Evolutionary conservation across 2,888 invertebrate genomes (phyloP).

Genomic region (Amblyjoppa proteus): DNA sequence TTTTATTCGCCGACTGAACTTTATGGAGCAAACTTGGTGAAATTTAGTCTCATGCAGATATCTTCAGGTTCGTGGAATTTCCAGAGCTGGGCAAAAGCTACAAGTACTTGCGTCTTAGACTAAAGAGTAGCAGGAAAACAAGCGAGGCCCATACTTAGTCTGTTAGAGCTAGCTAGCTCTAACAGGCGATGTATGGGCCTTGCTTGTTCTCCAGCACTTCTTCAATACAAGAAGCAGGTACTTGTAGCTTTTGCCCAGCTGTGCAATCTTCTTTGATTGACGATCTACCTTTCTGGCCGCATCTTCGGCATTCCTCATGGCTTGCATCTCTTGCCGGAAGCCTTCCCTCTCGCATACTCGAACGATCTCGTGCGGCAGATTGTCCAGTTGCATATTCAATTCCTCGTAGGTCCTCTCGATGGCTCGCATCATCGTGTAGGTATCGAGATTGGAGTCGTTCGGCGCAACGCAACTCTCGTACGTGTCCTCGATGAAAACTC

Average conservation of each 20-base stretch:
- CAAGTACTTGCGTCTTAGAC: too few relatives aligned
- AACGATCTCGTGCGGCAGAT: slow-evolving; percentile 86
- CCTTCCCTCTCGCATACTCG: slow-evolving; percentile 86
- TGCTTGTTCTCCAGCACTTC: too few relatives aligned
- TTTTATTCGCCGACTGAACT: too few relatives aligned
- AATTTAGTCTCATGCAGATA: too few relatives aligned
- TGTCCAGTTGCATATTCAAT: slow-evolving; percentile 86
- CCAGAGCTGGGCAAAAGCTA: neutral
- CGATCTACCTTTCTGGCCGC: slow-evolving; percentile 87
- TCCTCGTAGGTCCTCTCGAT: slow-evolving; percentile 87
- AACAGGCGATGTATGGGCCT: too few relatives aligned
- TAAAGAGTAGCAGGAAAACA: too few relatives aligned
- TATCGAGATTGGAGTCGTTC: slow-evolving; percentile 87
- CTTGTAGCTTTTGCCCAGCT: too few relatives aligned
- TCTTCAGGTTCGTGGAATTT: neutral
- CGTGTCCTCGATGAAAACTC: slow-evolving; percentile 88
- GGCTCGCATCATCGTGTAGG: slow-evolving; percentile 87
- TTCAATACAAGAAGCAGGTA: too few relatives aligned
- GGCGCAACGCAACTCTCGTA: slow-evolving; percentile 87
- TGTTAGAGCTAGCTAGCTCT: too few relatives aligned
- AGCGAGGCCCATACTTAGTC: too few relatives aligned
- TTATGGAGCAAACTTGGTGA: too few relatives aligned
- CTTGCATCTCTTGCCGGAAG: slow-evolving; percentile 85
- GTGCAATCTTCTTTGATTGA: neutral
- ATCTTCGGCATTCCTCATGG: slow-evolving; percentile 86